Conservation (phyloP, 2,113 vertebrate species). For the Aythya baeri region DNA sequence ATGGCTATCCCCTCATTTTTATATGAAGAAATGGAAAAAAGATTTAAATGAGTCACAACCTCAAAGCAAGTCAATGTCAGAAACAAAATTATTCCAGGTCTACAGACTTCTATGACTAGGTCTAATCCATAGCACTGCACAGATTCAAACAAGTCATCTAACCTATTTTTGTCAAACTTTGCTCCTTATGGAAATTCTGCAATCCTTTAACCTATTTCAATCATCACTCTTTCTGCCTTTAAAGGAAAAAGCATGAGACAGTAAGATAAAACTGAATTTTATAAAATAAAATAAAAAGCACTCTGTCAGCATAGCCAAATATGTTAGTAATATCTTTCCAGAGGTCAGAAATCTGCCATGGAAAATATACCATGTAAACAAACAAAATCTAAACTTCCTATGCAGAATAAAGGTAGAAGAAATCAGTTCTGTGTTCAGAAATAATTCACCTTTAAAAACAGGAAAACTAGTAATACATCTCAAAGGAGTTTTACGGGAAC, state of each 20-base stretch:
- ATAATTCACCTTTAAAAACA: not conserved
- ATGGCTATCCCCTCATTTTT: not conserved
- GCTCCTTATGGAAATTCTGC: constrained; percentile 47
- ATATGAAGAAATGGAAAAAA: not conserved
- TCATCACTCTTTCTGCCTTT: not conserved
- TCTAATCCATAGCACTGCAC: constrained; percentile 52
- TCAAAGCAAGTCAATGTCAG: constrained; percentile 57
- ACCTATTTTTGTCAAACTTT: constrained; percentile 62
- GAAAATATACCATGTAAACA: not conserved
- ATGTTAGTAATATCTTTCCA: not conserved
- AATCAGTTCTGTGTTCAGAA: not conserved
- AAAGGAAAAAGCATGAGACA: not conserved
- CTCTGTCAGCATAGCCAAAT: not conserved
- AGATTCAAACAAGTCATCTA: constrained; percentile 50
- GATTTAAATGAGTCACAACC: constrained; percentile 47
- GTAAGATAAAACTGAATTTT: not conserved
- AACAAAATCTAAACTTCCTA: not conserved
- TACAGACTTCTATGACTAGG: constrained; percentile 3
- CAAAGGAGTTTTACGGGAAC: not conserved
- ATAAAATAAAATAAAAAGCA: not conserved
- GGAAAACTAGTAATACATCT: not conserved
- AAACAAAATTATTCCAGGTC: constrained; percentile 26
- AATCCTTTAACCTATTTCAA: constrained; percentile 63
- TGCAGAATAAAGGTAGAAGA: not conserved
- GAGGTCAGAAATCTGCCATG: not conserved